phyloP scores from a whole-genome alignment of 2,797 vertebrate genomes.

The Petrocephalus sullivani region DNA sequence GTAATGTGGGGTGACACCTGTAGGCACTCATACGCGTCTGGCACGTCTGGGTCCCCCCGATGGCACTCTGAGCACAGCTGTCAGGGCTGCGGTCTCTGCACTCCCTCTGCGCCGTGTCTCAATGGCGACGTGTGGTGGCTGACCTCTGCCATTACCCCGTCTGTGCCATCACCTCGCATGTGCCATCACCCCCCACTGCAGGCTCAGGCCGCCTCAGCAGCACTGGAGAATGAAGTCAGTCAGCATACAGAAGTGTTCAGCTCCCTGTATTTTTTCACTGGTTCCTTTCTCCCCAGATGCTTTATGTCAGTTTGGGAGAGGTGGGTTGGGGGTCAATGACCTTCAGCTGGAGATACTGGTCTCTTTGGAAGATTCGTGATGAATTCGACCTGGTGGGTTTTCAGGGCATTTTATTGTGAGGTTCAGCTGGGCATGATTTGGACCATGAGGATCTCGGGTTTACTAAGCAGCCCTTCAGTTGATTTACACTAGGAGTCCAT shows the following conservation, averaged over 20 bases:
- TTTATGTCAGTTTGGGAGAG: too few relatives aligned
- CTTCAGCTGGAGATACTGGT: neutral
- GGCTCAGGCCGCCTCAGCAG: neutral
- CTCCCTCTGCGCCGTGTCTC: neutral
- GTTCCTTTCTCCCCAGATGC: too few relatives aligned
- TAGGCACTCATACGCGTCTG: neutral
- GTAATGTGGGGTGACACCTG: neutral
- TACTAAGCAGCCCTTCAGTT: neutral
- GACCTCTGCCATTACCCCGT: neutral
- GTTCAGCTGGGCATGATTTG: neutral
- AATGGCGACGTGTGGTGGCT: neutral
- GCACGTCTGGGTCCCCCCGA: neutral
- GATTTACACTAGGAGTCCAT: neutral
- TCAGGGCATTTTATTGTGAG: too few relatives aligned
- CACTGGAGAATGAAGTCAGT: neutral
- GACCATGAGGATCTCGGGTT: neutral
- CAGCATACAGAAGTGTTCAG: neutral
- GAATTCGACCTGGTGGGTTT: neutral
- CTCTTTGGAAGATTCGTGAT: neutral
- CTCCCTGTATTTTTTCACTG: neutral
- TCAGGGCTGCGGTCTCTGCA: neutral
- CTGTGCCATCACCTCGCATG: too few relatives aligned
- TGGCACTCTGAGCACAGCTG: neutral
- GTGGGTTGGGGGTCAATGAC: too few relatives aligned
- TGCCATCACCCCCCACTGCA: neutral